Evolutionary conservation across 1,140 invertebrate species (phyloP), one percentile per base, ranked within the genome.

Genomic region (Diachasmimorpha longicaudata): DNA sequence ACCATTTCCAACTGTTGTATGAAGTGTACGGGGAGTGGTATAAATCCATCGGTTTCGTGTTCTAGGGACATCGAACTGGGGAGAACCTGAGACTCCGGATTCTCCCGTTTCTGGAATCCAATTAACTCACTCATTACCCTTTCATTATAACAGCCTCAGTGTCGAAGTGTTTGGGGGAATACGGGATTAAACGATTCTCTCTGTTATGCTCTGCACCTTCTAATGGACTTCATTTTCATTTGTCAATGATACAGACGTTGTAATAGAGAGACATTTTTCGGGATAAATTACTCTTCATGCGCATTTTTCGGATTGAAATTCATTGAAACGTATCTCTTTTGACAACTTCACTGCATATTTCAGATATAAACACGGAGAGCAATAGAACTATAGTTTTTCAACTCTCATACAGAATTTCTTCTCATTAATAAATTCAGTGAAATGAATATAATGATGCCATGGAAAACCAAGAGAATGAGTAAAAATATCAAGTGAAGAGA

Each of bases 91-190:
- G 36, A 36, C 39, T 39, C 9, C 13, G 48, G 48, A 52, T 52
- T 52, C 48, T 6, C 67, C 42, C 67, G 31, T 39, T 39, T 25
- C 31, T 19, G 31, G 67, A 39, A 69, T 69, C 36, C 67, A 69
- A 69, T 69, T 69, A 69, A 69, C 67, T 39, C 67, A 39, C 67
- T 69, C 67, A 69, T 69, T 69, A 69, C 39, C 67, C 67, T 39
- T 69, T 69, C 67, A 69, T 69, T 69, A n/a, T n/a, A 69, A 37
- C 67, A 39, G 31, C 31, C 31, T 39, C 67, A 39, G 14, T 69
- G 67, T 69, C 67, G 67, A 69, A 69, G 67, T 52, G 48, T 52
- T 52, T 52, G 13, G 48, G 48, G 48, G 48, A 52, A 52, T 9
- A 16, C 14, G 14, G 48, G 48, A n/a, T 19, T 52, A 52, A 52